Evolutionary conservation across 2,888 invertebrate species (phyloP).

Genomic region (Erebia aethiops): DNA sequence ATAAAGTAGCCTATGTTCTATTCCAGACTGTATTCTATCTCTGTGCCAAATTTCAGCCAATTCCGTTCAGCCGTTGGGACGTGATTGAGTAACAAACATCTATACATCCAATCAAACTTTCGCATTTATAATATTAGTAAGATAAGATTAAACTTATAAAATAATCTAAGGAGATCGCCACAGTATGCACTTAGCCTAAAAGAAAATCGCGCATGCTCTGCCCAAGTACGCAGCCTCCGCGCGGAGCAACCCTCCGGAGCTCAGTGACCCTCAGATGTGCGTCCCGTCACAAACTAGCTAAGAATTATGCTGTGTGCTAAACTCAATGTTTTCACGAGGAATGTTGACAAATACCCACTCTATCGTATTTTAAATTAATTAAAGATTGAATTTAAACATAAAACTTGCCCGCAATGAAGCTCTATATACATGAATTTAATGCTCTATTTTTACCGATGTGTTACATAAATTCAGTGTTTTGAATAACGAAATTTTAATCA

Average conservation of each 20-base stretch:
- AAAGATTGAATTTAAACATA: neutral
- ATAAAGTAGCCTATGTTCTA: no score
- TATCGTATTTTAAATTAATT: neutral
- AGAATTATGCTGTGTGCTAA: conserved; percentile 12
- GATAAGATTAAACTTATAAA: no score
- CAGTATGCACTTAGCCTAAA: conserved; percentile 15
- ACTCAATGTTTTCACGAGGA: conserved; percentile 12
- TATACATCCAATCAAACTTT: no score
- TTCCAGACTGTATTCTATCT: no score
- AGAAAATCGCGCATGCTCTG: conserved; percentile 58
- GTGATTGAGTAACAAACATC: no score
- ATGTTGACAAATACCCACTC: conserved; percentile 16
- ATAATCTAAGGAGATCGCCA: neutral
- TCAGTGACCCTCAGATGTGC: conserved; percentile 19
- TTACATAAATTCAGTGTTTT: conserved; percentile 32
- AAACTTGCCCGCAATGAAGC: neutral
- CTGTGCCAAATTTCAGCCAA: no score
- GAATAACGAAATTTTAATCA: conserved; percentile 26
- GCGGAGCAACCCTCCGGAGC: conserved; percentile 44
- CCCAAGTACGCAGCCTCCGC: conserved; percentile 56
- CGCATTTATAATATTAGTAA: no score
- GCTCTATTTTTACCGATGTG: conserved; percentile 9
- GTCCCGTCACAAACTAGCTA: conserved; percentile 13
- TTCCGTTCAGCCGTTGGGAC: no score
- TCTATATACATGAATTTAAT: neutral